phyloP scores from a whole-genome alignment of 2,888 invertebrate species.

The Cristatella mucedo region DNA sequence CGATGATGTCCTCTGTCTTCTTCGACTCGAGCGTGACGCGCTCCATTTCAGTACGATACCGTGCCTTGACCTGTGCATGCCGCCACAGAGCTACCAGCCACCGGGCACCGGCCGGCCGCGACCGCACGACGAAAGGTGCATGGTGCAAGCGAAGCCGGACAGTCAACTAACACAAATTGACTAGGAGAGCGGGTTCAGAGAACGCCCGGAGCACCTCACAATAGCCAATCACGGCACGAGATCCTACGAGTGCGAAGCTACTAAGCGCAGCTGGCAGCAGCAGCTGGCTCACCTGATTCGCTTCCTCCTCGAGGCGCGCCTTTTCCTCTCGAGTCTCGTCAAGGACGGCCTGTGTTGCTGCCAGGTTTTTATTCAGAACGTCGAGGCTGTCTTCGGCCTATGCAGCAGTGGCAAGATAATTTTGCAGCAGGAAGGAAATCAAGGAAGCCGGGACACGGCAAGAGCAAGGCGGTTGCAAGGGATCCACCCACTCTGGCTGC shows the following conservation, averaged over 20 bases:
- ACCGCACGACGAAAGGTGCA: too few relatives aligned
- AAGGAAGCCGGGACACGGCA: neutral
- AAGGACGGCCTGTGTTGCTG: slow-evolving; percentile 39
- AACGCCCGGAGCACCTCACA: too few relatives aligned
- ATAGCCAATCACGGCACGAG: neutral
- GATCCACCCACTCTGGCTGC: neutral
- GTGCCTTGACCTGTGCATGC: slow-evolving; percentile 45
- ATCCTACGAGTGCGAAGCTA: too few relatives aligned
- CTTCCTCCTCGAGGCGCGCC: slow-evolving; percentile 50
- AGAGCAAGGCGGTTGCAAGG: neutral
- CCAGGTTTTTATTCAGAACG: slow-evolving; percentile 35
- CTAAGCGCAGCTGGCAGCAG: too few relatives aligned
- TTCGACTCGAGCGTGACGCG: slow-evolving; percentile 32
- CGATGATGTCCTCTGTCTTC: slow-evolving; percentile 60
- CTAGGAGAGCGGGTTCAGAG: too few relatives aligned
- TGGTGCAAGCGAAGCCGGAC: too few relatives aligned
- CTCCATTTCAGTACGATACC: slow-evolving; percentile 55
- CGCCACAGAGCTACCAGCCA: too few relatives aligned
- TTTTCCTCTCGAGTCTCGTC: slow-evolving; percentile 58
- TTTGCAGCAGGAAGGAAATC: too few relatives aligned
- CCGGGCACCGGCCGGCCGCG: too few relatives aligned
- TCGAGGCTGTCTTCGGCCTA: slow-evolving; percentile 41
- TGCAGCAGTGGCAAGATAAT: neutral
- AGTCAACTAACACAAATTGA: too few relatives aligned
- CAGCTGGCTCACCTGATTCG: slow-evolving; percentile 40